Evolutionary conservation across 1,140 invertebrate genomes (phyloP).

Genomic region (Pristionchus pacificus): DNA sequence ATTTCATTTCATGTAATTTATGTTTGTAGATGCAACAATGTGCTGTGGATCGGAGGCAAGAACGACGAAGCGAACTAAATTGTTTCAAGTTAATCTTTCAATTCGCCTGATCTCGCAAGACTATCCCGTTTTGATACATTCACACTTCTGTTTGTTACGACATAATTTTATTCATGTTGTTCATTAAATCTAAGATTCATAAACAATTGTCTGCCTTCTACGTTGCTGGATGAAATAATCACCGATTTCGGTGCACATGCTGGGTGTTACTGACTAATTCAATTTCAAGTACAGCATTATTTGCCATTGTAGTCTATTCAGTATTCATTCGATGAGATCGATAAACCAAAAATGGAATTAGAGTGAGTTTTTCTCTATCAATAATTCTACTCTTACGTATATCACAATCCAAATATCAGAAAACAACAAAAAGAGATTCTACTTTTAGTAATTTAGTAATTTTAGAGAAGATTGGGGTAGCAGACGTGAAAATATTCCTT

Average conservation of each 20-base stretch:
- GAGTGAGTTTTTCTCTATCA: background rate
- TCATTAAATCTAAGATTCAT: background rate
- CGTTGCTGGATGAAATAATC: no score
- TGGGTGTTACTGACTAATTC: no score
- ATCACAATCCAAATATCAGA: background rate
- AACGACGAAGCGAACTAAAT: conserved; percentile 73
- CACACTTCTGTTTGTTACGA: background rate
- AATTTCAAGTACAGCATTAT: no score
- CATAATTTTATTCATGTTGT: background rate
- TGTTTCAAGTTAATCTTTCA: conserved; percentile 5
- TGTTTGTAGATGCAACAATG: conserved; percentile 82
- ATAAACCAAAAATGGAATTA: no score
- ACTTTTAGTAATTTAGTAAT: background rate
- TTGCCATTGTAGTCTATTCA: no score
- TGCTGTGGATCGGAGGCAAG: conserved; percentile 87
- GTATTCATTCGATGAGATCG: no score
- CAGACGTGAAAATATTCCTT: background rate
- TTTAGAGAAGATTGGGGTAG: background rate
- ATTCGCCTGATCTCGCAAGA: conserved; percentile 8
- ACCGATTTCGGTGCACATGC: no score
- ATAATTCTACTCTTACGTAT: background rate
- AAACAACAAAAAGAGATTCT: background rate
- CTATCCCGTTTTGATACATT: background rate
- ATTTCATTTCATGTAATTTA: conserved; percentile 20
- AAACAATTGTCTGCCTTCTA: background rate